These are phyloP conservation scores for Premnoplex brunnescens DNA, from an alignment of 2,797 vertebrate genomes.

Conservation along the genomic window DNA sequence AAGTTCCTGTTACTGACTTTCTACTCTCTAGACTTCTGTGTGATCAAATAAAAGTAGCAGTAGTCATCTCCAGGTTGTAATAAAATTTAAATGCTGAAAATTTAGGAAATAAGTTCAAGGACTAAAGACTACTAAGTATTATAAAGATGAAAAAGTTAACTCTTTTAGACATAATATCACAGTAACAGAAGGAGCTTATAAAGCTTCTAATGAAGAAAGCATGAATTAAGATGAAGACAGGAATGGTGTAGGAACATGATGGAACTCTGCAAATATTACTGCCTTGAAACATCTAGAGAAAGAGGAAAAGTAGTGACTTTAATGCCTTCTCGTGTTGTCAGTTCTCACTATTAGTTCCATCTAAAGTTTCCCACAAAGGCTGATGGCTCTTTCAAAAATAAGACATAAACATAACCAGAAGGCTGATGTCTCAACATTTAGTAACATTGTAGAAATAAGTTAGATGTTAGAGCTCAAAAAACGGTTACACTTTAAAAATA, in stretches of 20 bases:
- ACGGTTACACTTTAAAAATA: background rate
- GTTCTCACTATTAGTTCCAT: background rate
- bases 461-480: background rate
- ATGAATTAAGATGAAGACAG: background rate
- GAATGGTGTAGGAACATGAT: background rate
- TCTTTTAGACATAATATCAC: background rate
- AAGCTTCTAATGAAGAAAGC: background rate
- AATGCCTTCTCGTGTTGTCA: background rate
- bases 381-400: background rate
- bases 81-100: slow-evolving; percentile 51
- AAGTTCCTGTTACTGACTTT: slow-evolving; percentile 23
- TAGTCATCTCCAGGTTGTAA: background rate
- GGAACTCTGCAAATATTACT: background rate
- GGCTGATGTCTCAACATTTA: background rate
- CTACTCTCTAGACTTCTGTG: background rate
- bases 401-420: background rate
- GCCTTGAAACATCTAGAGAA: background rate
- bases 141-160: background rate
- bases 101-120: slow-evolving; percentile 52
- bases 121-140: background rate
- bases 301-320: background rate
- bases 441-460: background rate
- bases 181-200: background rate
- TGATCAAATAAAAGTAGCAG: slow-evolving; percentile 36
- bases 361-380: background rate